Percentiles rank a stretch among this genome's conserved stretches.
Conservation (phyloP, 92 coral and sea anemone genomes). For the Palythoa heliodiscus region DNA sequence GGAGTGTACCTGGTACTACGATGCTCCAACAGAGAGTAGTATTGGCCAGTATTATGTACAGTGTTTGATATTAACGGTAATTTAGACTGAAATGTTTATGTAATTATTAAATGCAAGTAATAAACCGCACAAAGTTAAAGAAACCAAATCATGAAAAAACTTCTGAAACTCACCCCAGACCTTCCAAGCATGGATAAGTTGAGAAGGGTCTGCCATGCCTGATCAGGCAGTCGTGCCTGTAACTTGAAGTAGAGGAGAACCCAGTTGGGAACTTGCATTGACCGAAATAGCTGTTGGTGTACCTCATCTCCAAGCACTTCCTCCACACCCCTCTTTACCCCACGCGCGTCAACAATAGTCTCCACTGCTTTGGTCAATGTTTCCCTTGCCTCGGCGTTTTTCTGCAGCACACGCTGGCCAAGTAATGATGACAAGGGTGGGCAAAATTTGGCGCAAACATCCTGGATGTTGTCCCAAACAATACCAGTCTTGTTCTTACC, state of each 20-base stretch:
- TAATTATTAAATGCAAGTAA: background rate
- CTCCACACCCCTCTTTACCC: slow-evolving; percentile 14
- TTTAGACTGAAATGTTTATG: background rate
- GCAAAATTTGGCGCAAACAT: slow-evolving; percentile 6
- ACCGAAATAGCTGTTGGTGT: background rate
- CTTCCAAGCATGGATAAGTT: slow-evolving; percentile 6
- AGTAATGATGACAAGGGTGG: slow-evolving; percentile 10
- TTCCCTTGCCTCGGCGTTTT: slow-evolving; percentile 1
- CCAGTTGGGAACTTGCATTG: background rate
- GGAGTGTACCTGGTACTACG: background rate
- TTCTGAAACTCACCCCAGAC: slow-evolving; percentile 4
- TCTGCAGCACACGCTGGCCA: slow-evolving; percentile 10
- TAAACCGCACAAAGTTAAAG: background rate
- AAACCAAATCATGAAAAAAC: background rate
- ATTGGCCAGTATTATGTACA: background rate
- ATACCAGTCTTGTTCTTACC: background rate
- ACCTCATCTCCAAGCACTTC: slow-evolving; percentile 16
- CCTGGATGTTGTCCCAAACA: slow-evolving; percentile 21
- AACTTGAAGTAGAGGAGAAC: background rate
- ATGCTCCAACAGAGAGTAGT: background rate
- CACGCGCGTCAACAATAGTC: slow-evolving; percentile 7
- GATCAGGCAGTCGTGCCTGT: slow-evolving; percentile 9
- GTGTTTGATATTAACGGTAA: background rate
- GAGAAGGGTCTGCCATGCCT: slow-evolving; percentile 12
- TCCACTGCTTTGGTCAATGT: slow-evolving; percentile 3